Percentiles rank a stretch among this genome's conserved stretches.
Evolutionary conservation across 2,113 vertebrate species (phyloP).

Genomic region (Balaeniceps rex): DNA sequence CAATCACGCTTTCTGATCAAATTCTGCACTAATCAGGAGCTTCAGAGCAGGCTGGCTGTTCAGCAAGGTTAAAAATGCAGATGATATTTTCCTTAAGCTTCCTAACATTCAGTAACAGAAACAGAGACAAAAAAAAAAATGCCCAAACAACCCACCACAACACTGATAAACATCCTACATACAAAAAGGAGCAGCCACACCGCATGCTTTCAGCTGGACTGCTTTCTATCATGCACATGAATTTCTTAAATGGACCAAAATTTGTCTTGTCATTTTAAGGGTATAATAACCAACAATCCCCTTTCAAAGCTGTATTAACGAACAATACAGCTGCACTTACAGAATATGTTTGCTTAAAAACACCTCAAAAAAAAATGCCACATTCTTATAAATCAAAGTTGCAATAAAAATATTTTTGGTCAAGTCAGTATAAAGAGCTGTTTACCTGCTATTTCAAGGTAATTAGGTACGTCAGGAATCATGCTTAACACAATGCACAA

Average conservation of each 20-base stretch:
- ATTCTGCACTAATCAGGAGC: constrained; percentile 68
- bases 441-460: neutral
- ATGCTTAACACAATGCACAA: neutral
- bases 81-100: constrained; percentile 31
- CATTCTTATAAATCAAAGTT: neutral
- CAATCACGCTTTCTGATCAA: constrained; percentile 62
- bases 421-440: neutral
- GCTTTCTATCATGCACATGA: neutral
- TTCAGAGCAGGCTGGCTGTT: constrained; percentile 34
- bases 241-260: neutral
- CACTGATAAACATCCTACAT: neutral
- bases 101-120: neutral
- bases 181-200: neutral
- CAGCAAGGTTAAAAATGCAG: constrained; percentile 55
- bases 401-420: neutral
- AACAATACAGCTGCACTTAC: neutral
- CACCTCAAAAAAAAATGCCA: neutral
- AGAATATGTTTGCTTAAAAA: neutral
- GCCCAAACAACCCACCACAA: neutral
- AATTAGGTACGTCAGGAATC: neutral
- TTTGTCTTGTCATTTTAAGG: neutral
- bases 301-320: neutral
- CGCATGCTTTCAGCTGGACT: neutral
- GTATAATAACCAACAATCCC: neutral
- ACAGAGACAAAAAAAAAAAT: neutral